These are phyloP conservation scores for Sus cebifrons DNA, from an alignment of 2,797 vertebrate species.

Conservation along the genomic window DNA sequence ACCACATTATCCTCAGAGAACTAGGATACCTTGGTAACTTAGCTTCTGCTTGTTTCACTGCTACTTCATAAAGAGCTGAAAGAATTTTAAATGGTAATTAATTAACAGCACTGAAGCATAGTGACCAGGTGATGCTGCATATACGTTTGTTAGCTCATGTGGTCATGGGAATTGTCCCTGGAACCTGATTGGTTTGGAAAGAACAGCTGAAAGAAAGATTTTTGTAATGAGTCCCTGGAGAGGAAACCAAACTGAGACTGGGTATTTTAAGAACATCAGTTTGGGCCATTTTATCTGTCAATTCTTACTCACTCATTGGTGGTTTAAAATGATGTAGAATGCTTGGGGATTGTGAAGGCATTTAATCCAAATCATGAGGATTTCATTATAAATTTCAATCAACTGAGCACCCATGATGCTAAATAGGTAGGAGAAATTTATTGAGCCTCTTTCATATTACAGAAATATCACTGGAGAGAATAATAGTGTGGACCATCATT, in stretches of 20 bases:
- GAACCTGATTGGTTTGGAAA: constrained; percentile 5
- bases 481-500: background rate
- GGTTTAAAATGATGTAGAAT: constrained; percentile 29
- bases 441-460: background rate
- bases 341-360: background rate
- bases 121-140: background rate
- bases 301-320: background rate
- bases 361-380: background rate
- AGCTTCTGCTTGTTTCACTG: background rate
- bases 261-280: background rate
- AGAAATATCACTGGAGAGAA: background rate
- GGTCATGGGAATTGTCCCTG: constrained; percentile 38
- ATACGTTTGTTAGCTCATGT: background rate
- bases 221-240: constrained; percentile 55
- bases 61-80: constrained; percentile 27
- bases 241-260: constrained; percentile 9
- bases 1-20: constrained; percentile 37
- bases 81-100: background rate
- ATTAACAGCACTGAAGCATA: constrained; percentile 19
- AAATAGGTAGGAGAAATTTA: background rate
- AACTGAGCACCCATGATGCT: background rate
- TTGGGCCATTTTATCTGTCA: background rate
- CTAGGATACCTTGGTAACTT: background rate
- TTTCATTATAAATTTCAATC: background rate
- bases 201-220: constrained; percentile 19